These are phyloP conservation scores for Papilio gigon DNA, from an alignment of 2,888 invertebrate species.

Conservation along the genomic window DNA sequence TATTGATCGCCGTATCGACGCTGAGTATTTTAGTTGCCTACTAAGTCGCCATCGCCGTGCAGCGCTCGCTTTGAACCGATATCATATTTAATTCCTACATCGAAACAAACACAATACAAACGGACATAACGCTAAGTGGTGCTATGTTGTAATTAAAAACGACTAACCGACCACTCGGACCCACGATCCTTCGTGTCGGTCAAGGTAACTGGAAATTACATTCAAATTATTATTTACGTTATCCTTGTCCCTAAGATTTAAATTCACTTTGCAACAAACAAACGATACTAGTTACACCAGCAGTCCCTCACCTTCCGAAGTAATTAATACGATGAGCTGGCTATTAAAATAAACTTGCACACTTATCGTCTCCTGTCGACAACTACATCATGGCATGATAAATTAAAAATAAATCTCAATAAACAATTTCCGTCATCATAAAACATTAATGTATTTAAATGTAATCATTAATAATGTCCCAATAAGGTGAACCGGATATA, in stretches of 20 bases:
- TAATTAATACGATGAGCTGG: neutral
- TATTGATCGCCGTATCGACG: conserved; percentile 81
- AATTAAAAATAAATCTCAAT: conserved; percentile 24
- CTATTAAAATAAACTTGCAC: neutral
- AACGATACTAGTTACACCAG: neutral
- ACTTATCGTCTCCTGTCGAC: conserved; percentile 4
- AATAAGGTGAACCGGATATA: conserved; percentile 49
- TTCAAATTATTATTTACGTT: neutral
- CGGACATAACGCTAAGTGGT: conserved; percentile 13
- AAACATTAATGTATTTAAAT: conserved; percentile 50
- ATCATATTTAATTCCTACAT: conserved; percentile 60
- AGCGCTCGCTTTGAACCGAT: conserved; percentile 63
- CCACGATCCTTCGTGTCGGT: conserved; percentile 7
- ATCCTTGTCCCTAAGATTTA: neutral
- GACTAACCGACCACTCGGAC: neutral
- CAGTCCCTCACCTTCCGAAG: no score
- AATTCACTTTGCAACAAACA: neutral
- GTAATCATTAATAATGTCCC: conserved; percentile 50
- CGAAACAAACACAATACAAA: conserved; percentile 20
- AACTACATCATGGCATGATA: conserved; percentile 14
- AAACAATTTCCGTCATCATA: conserved; percentile 13
- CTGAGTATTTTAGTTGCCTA: conserved; percentile 79
- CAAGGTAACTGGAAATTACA: conserved; percentile 2
- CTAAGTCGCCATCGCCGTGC: conserved; percentile 64
- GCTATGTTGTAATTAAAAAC: conserved; percentile 15